phyloP scores from a whole-genome alignment of 1,140 invertebrate genomes.

The Chrysomallon squamiferum region DNA sequence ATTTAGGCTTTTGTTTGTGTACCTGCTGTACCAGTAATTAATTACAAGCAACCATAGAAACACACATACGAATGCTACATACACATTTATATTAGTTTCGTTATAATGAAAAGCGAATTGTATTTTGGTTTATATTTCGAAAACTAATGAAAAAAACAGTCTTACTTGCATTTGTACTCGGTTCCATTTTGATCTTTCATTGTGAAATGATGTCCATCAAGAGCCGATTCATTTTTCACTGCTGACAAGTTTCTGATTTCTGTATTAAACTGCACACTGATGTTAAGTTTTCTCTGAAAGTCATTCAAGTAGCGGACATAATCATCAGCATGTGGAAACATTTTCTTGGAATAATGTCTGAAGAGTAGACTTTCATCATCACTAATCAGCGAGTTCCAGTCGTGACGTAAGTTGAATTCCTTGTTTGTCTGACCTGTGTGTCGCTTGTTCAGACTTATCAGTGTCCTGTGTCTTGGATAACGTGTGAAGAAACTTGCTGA shows the following conservation, averaged over 20 bases:
- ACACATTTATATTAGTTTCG: too few relatives aligned
- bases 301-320: slow-evolving; percentile 62
- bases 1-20: too few relatives aligned
- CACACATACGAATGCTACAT: too few relatives aligned
- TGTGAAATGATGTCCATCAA: slow-evolving; percentile 35
- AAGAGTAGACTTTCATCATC: slow-evolving; percentile 59
- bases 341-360: slow-evolving; percentile 34
- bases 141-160: too few relatives aligned
- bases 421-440: slow-evolving; percentile 64
- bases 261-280: slow-evolving; percentile 63
- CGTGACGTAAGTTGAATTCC: slow-evolving; percentile 66
- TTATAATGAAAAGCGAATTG: too few relatives aligned
- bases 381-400: slow-evolving; percentile 66
- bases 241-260: slow-evolving; percentile 53
- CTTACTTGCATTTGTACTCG: slow-evolving; percentile 56
- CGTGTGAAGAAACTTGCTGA: slow-evolving; percentile 62
- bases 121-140: too few relatives aligned
- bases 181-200: slow-evolving; percentile 59
- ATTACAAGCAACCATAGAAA: too few relatives aligned
- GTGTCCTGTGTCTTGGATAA: slow-evolving; percentile 64
- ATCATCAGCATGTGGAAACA: slow-evolving; percentile 62
- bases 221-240: slow-evolving; percentile 17
- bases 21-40: too few relatives aligned
- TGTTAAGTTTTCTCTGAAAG: slow-evolving; percentile 47
- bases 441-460: slow-evolving; percentile 67